Percentiles rank a stretch among this genome's conserved stretches.
Conservation (phyloP, 2,113 vertebrate genomes). For the Podilymbus podiceps region DNA sequence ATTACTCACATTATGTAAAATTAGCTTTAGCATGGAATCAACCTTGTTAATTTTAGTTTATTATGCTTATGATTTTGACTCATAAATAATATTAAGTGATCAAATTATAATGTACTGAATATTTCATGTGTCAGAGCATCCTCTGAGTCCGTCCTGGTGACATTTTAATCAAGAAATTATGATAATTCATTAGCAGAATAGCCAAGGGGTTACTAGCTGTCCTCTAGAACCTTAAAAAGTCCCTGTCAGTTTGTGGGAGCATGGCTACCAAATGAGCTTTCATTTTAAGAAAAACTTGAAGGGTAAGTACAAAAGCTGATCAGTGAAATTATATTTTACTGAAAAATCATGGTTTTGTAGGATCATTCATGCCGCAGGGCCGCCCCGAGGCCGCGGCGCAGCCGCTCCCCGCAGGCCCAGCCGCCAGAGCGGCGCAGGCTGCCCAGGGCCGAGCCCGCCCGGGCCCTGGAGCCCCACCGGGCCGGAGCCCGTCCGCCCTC, state of each 20-base stretch:
- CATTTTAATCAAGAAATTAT: neutral
- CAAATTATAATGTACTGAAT: neutral
- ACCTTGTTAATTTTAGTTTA: neutral
- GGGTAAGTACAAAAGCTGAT: neutral
- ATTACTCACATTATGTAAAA: neutral
- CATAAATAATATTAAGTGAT: neutral
- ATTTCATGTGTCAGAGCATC: neutral
- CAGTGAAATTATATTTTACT: neutral
- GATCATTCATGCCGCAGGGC: neutral
- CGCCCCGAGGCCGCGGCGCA: no score
- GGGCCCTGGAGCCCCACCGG: no score
- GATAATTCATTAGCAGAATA: neutral
- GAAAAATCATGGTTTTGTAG: neutral
- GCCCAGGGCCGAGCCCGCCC: no score
- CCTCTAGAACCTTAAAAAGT: neutral
- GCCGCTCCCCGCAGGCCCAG: no score
- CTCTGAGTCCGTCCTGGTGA: neutral
- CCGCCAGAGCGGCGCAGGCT: neutral
- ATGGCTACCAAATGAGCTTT: neutral
- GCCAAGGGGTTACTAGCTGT: neutral
- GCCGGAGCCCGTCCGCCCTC: no score
- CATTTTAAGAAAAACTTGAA: neutral
- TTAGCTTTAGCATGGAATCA: neutral
- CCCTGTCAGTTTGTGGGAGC: neutral
- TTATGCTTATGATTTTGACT: neutral